Conservation (phyloP, 2,113 vertebrate species). For the Pampusana beccarii region DNA sequence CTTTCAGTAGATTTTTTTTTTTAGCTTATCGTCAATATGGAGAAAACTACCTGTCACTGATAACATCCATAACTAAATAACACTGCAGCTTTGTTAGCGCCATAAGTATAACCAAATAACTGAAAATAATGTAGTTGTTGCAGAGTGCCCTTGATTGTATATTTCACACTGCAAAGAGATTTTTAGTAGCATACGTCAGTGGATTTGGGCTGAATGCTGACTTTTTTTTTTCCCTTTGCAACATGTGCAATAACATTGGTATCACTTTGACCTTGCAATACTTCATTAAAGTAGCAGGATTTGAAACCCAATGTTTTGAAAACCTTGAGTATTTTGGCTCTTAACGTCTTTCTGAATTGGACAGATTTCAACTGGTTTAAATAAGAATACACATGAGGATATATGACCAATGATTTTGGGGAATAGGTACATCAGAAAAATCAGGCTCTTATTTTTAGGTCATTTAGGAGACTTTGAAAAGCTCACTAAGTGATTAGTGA, state of each 20-base stretch:
- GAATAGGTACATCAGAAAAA: background rate
- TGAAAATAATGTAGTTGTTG: background rate
- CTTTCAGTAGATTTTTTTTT: background rate
- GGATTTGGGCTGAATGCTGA: background rate
- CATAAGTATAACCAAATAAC: background rate
- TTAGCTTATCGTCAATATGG: rapidly evolving
- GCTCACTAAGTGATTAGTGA: background rate
- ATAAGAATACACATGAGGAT: background rate
- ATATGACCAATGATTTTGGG: background rate
- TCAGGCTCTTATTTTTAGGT: background rate
- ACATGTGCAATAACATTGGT: background rate
- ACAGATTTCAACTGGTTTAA: background rate
- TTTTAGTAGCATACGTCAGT: background rate
- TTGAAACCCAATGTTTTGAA: background rate
- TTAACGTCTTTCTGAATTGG: background rate
- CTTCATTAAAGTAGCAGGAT: background rate
- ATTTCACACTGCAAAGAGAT: background rate
- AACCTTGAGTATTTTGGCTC: background rate
- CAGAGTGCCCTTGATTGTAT: background rate
- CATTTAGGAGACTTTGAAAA: background rate
- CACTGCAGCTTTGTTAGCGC: background rate
- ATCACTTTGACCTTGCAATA: background rate
- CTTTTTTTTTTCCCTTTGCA: background rate
- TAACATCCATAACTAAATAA: background rate
- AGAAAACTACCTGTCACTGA: background rate